These are phyloP conservation scores for Hyposoter didymator DNA, from an alignment of 2,888 invertebrate genomes.

Conservation along the genomic window DNA sequence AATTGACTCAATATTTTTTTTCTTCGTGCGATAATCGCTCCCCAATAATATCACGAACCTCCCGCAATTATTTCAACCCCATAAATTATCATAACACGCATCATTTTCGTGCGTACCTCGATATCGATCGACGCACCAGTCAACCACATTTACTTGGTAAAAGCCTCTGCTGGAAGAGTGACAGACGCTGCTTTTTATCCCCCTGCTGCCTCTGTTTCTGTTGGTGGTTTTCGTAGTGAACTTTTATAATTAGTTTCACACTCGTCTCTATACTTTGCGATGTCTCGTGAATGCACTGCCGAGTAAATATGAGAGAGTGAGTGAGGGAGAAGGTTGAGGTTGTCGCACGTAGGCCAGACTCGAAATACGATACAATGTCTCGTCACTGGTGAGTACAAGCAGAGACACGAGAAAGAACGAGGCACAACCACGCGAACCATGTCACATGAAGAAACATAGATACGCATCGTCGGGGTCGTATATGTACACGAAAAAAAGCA, in stretches of 20 bases:
- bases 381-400: conserved; percentile 13
- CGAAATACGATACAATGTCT: background rate
- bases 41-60: conserved; percentile 17
- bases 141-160: background rate
- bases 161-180: background rate
- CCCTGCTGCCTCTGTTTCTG: conserved; percentile 25
- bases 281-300: conserved; percentile 31
- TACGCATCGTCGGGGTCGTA: conserved; percentile 45
- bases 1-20: background rate
- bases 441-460: conserved; percentile 62
- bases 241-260: conserved; percentile 81
- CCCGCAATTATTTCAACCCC: conserved; percentile 36
- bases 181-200: conserved; percentile 32
- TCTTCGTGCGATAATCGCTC: background rate
- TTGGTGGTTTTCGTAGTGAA: conserved; percentile 71
- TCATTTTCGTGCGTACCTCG: conserved; percentile 25
- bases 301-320: conserved; percentile 1
- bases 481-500: conserved; percentile 8
- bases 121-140: conserved; percentile 35
- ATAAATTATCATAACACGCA: conserved; percentile 32
- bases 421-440: conserved; percentile 61
- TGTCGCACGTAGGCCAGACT: conserved; percentile 1
- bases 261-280: conserved; percentile 64
- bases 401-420: conserved; percentile 56
- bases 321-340: conserved; percentile 13